These are phyloP conservation scores for Plebejus argus DNA, from an alignment of 2,888 invertebrate species.

Conservation along the genomic window DNA sequence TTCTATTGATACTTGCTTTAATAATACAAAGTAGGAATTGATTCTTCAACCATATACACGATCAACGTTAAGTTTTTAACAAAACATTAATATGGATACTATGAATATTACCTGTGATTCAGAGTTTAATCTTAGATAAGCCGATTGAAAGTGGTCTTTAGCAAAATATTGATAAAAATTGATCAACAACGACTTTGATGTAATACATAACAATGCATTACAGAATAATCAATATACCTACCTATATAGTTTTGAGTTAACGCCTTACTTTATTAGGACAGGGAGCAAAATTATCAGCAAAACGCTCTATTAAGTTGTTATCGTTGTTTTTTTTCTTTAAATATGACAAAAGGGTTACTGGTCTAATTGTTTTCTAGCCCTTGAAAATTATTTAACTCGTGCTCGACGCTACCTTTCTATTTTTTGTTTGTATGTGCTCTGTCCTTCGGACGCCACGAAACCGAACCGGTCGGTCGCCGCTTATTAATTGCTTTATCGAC, in stretches of 20 bases:
- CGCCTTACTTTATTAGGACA: neutral
- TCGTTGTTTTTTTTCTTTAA: neutral
- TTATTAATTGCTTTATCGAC: slow-evolving; percentile 60
- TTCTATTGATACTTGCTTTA: slow-evolving; percentile 35
- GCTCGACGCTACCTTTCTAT: slow-evolving; percentile 20
- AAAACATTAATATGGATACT: neutral
- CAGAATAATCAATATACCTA: neutral
- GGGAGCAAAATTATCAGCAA: neutral
- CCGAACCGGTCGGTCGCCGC: slow-evolving; percentile 40
- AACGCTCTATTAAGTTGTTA: neutral
- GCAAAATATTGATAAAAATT: neutral
- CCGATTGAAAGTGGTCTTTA: neutral
- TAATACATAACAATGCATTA: no score
- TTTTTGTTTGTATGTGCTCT: slow-evolving; percentile 49
- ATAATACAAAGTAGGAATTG: neutral
- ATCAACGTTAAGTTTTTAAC: neutral
- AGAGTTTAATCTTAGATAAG: neutral
- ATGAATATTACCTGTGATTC: neutral
- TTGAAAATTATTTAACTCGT: neutral
- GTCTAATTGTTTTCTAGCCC: neutral
- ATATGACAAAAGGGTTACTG: neutral
- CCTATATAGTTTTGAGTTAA: neutral
- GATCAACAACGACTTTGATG: neutral
- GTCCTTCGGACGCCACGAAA: slow-evolving; percentile 57
- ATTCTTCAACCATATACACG: neutral